Conservation (phyloP, 2,797 vertebrate species). For the Tenualosa ilisha region DNA sequence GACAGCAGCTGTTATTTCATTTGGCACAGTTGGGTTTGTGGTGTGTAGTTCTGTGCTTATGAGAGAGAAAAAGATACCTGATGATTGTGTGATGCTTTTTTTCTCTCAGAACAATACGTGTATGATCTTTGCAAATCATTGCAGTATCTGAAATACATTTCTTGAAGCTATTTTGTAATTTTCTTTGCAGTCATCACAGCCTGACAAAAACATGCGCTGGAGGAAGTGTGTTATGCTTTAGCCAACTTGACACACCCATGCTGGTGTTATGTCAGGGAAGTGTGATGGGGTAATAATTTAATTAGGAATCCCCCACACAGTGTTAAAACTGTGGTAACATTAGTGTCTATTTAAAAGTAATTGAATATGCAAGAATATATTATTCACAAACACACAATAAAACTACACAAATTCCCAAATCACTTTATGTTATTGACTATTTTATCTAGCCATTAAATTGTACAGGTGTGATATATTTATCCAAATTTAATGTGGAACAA, state of each 20-base stretch:
- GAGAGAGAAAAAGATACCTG: background rate
- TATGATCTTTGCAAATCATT: conserved; percentile 2
- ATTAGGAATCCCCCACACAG: background rate
- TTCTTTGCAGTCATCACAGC: background rate
- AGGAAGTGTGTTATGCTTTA: background rate
- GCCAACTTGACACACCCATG: background rate
- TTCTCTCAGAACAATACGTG: background rate
- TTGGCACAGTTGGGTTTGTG: background rate
- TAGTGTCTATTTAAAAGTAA: background rate
- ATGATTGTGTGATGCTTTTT: background rate
- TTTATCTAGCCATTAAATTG: too few species aligned
- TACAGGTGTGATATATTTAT: too few species aligned
- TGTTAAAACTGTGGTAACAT: background rate
- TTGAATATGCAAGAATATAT: background rate
- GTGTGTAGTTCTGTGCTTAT: background rate
- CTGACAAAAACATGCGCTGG: background rate
- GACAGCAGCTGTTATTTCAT: background rate
- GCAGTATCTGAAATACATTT: background rate
- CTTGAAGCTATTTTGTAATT: background rate
- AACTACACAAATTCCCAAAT: too few species aligned
- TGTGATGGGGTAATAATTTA: background rate
- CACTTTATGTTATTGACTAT: too few species aligned
- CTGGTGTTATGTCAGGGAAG: background rate
- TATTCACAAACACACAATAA: too few species aligned
- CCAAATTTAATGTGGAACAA: background rate